A percentile compares a stretch with the other conserved stretches of the same genome.
phyloP scores from a whole-genome alignment of 2,797 vertebrate species.

The Galago senegalensis region DNA sequence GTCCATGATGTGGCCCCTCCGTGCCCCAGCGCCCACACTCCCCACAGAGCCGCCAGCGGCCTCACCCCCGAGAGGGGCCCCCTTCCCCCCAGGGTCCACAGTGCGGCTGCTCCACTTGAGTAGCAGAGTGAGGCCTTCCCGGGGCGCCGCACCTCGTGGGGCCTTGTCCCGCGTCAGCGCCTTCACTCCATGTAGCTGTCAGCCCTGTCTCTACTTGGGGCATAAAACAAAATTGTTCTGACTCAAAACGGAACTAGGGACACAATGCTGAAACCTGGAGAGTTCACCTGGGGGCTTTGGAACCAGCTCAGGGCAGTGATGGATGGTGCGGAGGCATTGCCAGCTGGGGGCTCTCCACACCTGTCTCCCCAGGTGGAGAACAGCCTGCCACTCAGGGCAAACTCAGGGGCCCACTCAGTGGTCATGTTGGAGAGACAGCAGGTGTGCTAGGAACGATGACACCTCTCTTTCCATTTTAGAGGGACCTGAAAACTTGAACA shows the following conservation, averaged over 20 bases:
- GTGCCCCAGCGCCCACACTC: accelerated
- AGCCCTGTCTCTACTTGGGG: not conserved
- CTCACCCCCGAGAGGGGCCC: accelerated
- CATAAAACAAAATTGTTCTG: not conserved
- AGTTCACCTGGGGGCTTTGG: accelerated
- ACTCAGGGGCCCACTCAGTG: accelerated
- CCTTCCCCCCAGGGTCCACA: accelerated
- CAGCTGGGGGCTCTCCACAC: not conserved
- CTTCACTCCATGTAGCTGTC: accelerated
- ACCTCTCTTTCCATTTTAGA: constrained; percentile 37
- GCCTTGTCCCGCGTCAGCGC: not conserved
- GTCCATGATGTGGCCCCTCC: accelerated
- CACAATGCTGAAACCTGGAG: accelerated
- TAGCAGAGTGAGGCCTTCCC: accelerated
- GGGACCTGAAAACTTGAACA: constrained; percentile 81
- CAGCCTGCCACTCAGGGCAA: accelerated
- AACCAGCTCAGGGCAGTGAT: no score
- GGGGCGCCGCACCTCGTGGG: accelerated
- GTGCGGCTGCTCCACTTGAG: not conserved
- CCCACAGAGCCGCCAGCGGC: not conserved
- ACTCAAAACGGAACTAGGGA: no score
- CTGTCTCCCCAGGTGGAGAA: not conserved
- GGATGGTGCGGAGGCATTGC: accelerated
- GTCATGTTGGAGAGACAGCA: no score
- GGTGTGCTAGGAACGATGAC: accelerated